Evolutionary conservation across 2,797 vertebrate genomes (phyloP), one percentile per base, ranked within the genome.

Genomic region (Notolabrus celidotus): DNA sequence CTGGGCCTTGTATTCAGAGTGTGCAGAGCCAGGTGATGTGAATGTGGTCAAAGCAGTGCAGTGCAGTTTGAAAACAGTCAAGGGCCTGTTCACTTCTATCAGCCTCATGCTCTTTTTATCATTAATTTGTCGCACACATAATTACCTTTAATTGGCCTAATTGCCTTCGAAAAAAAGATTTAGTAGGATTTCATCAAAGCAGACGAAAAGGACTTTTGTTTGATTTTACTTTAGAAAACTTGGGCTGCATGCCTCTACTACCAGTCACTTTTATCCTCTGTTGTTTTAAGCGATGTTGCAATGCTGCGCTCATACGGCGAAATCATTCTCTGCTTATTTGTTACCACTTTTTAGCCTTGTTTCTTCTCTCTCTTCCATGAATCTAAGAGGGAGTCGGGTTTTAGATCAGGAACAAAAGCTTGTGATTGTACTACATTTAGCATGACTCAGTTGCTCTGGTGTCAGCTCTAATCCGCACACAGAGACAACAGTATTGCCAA

Each of bases 391-490:
- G 83, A 54, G 75, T 38, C 54, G 74, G 85, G 72, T 88, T 89
- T 91, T 84, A 89, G 86, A 92, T 92, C 87, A 87, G 88, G 84
- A 91, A 92, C 86, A 89, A 92, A 91, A 89, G 88, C 84, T 78
- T 83, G 86, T 90, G 89, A 91, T 92, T 91, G 89, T 91, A 90
- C 89, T 89, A 87, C 88, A 89, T 92, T 92, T 91, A 89, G 90
- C 91, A 92, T 92, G 92, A 93, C 90, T 93, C 91, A 79, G 90
- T 89, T 86, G 88, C 86, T 92, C 89, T 82, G 86, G 87, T 92
- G 92, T 94, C 92, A 89, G 88, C 89, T 93, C 89, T 92, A 91
- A 92, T 93, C 88, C 87, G 79, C 92, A 91, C 87, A 88, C 91
- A 89, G 67, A 90, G 89, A 90, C 90, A 90, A 89, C 88, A 91